A percentile compares a stretch with the other conserved stretches of the same genome.
These are phyloP conservation scores for Lamellibrachia columna DNA, from an alignment of 2,888 invertebrate species.

Conservation along the genomic window DNA sequence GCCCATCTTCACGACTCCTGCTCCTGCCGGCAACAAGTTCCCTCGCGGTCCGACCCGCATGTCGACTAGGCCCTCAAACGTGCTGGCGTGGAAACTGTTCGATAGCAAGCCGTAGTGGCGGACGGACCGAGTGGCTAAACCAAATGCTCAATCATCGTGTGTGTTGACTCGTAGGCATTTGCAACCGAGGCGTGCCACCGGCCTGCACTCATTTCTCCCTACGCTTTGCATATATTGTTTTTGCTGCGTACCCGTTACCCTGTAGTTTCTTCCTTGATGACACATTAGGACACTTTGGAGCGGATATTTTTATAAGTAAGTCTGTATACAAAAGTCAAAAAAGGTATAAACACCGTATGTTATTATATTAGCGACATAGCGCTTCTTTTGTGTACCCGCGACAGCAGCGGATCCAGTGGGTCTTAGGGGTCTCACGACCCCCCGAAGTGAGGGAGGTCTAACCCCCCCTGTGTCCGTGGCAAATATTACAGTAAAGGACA, in stretches of 20 bases:
- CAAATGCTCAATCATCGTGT: not conserved
- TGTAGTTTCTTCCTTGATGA: not conserved
- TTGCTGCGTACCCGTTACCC: not conserved
- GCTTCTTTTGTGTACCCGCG: not conserved
- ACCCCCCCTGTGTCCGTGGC: too few relatives aligned
- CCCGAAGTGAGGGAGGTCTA: too few relatives aligned
- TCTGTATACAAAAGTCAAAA: not conserved
- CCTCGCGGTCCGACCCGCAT: not conserved
- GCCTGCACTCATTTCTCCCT: not conserved
- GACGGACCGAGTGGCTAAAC: not conserved
- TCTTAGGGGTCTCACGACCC: too few relatives aligned
- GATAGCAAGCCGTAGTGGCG: not conserved
- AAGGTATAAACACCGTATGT: not conserved
- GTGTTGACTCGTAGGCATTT: not conserved
- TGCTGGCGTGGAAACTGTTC: not conserved
- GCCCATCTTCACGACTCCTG: not conserved
- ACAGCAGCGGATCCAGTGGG: too few relatives aligned
- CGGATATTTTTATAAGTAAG: not conserved
- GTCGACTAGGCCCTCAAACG: not conserved
- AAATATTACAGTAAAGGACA: too few relatives aligned
- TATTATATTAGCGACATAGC: not conserved
- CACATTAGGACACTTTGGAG: not conserved
- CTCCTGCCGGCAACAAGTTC: not conserved
- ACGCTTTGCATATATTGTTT: too few relatives aligned
- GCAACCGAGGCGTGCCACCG: not conserved